These are phyloP conservation scores for Notolepis coatsorum DNA, from an alignment of 2,797 vertebrate genomes.

Conservation along the genomic window DNA sequence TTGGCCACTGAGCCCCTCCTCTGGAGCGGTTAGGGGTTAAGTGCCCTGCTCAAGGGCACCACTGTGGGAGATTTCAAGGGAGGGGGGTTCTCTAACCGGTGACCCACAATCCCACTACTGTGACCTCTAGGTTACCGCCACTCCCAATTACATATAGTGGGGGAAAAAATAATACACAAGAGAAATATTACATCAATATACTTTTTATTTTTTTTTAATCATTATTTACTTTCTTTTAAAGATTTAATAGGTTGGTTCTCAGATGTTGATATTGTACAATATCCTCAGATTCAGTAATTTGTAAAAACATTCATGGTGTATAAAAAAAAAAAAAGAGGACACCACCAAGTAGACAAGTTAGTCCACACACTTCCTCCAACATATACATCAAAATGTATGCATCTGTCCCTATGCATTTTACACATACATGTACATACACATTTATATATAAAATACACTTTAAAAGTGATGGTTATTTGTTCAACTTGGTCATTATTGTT, in stretches of 20 bases:
- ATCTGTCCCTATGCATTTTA: constrained; percentile 76
- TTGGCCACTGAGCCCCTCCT: no score
- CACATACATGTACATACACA: constrained; percentile 79
- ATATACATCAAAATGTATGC: constrained; percentile 81
- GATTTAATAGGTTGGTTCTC: constrained; percentile 69
- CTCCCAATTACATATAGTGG: no score
- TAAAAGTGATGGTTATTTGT: constrained; percentile 76
- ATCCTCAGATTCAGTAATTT: constrained; percentile 77
- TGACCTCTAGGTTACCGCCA: no score
- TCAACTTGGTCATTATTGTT: constrained; percentile 65
- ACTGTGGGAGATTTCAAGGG: no score
- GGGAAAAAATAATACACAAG: no score
- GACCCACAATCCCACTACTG: no score
- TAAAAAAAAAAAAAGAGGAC: constrained; percentile 76
- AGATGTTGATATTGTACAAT: constrained; percentile 76
- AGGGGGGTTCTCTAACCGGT: no score
- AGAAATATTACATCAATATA: constrained; percentile 76
- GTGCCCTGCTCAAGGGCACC: no score
- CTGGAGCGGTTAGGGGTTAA: no score
- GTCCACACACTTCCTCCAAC: constrained; percentile 78
- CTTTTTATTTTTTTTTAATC: constrained; percentile 68
- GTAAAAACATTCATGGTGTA: constrained; percentile 87
- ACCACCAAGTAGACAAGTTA: constrained; percentile 76
- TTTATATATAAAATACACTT: constrained; percentile 85
- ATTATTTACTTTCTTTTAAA: constrained; percentile 76